Conservation (phyloP, 2,797 vertebrate species). For the Helostoma temminkii region DNA sequence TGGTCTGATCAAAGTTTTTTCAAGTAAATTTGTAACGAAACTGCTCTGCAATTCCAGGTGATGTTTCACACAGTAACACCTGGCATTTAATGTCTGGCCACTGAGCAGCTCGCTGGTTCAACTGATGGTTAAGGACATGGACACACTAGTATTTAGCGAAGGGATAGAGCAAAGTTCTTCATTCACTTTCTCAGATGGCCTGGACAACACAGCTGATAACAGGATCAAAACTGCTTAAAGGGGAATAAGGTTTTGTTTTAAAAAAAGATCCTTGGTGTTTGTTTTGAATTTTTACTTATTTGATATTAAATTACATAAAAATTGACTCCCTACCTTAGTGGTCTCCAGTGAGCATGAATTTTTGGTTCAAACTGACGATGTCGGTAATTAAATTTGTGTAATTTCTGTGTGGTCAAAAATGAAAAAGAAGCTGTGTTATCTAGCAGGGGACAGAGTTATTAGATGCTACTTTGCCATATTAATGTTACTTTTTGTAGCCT, state of each 20-base stretch:
- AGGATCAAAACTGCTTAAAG: not conserved
- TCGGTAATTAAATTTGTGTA: too few relatives aligned
- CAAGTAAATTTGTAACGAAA: conserved; percentile 18
- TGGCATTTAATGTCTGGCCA: conserved; percentile 23
- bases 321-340: too few relatives aligned
- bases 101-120: conserved; percentile 1
- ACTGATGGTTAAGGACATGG: conserved; percentile 22
- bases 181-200: conserved; percentile 30
- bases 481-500: too few relatives aligned
- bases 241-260: not conserved
- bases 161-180: not conserved
- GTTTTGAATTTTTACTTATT: too few relatives aligned
- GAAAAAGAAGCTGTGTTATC: too few relatives aligned
- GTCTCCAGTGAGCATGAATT: too few relatives aligned
- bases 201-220: conserved; percentile 18
- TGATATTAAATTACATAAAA: too few relatives aligned
- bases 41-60: not conserved
- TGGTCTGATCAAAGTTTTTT: conserved; percentile 44
- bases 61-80: conserved; percentile 26
- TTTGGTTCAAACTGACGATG: too few relatives aligned
- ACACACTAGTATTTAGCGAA: conserved; percentile 28
- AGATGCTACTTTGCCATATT: too few relatives aligned
- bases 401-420: too few relatives aligned
- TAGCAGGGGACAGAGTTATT: too few relatives aligned
- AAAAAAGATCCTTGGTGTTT: too few relatives aligned